These are phyloP conservation scores for Silurus meridionalis DNA, from an alignment of 2,113 vertebrate genomes.

Conservation along the genomic window DNA sequence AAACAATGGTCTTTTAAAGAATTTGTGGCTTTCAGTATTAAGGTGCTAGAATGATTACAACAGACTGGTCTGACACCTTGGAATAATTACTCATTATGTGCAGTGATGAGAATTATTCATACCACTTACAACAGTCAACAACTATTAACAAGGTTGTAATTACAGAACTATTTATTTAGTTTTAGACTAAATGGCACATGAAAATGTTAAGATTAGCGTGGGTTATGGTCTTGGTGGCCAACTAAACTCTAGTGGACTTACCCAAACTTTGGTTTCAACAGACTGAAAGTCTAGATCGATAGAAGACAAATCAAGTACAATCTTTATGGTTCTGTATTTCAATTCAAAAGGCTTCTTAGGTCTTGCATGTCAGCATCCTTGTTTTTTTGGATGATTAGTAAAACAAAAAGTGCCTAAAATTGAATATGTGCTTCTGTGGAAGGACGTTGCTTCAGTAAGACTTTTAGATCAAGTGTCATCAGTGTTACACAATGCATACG, in stretches of 20 bases:
- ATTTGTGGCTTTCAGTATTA: slow-evolving; percentile 21
- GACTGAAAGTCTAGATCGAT: not conserved
- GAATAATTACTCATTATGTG: slow-evolving; percentile 16
- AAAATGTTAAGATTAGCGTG: not conserved
- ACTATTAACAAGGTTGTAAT: not conserved
- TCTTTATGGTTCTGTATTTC: not conserved
- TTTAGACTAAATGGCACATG: not conserved
- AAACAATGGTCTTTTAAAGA: slow-evolving; percentile 10
- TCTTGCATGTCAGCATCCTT: not conserved
- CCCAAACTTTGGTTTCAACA: not conserved
- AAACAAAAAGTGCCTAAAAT: not conserved
- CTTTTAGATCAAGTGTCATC: not conserved
- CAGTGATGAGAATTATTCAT: not conserved
- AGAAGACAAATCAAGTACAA: not conserved
- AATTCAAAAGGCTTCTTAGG: not conserved
- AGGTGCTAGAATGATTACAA: not conserved
- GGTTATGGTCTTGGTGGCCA: not conserved
- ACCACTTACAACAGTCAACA: not conserved
- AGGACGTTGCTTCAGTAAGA: not conserved
- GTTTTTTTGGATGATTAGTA: not conserved
- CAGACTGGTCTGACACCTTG: not conserved
- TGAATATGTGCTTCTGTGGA: not conserved
- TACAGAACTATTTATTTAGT: not conserved
- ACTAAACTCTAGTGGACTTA: not conserved
- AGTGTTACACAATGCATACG: not conserved